A percentile compares a stretch with the other conserved stretches of the same genome.
These are phyloP conservation scores for Thunnus maccoyii DNA, from an alignment of 2,113 vertebrate species.

Conservation along the genomic window DNA sequence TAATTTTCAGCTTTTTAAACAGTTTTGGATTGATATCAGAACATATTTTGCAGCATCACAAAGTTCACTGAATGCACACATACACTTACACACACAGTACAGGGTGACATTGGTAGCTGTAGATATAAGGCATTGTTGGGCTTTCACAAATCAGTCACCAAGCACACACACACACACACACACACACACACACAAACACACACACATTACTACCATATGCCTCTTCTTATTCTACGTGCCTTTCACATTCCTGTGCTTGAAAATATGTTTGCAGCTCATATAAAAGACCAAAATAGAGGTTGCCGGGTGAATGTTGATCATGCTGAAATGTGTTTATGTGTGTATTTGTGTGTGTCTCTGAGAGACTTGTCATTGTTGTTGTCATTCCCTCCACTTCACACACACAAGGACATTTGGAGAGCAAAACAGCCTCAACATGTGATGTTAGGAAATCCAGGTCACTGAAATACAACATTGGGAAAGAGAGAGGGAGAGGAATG, in stretches of 20 bases:
- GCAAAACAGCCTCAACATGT: constrained; percentile 51
- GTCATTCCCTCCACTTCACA: constrained; percentile 9
- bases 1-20: too few relatives aligned
- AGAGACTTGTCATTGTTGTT: constrained; percentile 37
- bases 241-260: constrained; percentile 56
- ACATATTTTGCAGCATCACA: background rate
- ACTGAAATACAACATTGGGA: constrained; percentile 5
- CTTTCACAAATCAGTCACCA: background rate
- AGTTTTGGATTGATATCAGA: background rate
- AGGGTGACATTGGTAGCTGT: background rate
- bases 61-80: background rate
- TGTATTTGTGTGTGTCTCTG: background rate
- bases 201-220: constrained; percentile 26
- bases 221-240: constrained; percentile 50
- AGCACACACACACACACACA: constrained; percentile 2
- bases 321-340: constrained; percentile 19
- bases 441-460: constrained; percentile 49
- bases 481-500: background rate
- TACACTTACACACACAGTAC: background rate
- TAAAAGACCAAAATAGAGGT: constrained; percentile 64
- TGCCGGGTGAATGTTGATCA: constrained; percentile 29
- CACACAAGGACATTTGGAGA: constrained; percentile 58
- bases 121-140: background rate
- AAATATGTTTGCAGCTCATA: constrained; percentile 69
- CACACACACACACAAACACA: constrained; percentile 25